Percentiles rank a stretch among this genome's conserved stretches.
phyloP scores from a whole-genome alignment of 2,113 vertebrate species.

The Vidua chalybeata region DNA sequence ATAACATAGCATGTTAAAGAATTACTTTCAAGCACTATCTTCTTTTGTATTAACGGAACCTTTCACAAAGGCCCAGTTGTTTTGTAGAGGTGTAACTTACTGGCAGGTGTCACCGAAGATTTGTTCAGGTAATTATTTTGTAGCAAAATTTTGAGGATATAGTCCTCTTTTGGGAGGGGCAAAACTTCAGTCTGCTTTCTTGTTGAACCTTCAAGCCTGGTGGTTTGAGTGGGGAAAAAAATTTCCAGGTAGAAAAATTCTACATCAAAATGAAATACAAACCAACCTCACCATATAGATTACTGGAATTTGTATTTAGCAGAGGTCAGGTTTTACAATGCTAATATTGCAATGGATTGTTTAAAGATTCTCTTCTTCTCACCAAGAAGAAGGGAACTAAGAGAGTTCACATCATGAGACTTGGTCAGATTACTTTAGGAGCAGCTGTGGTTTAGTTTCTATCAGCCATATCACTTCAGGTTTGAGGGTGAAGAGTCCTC shows the following conservation, averaged over 20 bases:
- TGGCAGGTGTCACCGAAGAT: background rate
- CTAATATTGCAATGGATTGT: background rate
- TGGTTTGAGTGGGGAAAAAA: background rate
- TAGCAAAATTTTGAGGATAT: background rate
- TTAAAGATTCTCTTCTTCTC: background rate
- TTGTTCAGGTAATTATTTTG: background rate
- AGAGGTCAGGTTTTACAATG: background rate
- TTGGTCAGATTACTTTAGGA: background rate
- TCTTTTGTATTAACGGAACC: background rate
- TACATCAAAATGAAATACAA: background rate
- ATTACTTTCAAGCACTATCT: background rate
- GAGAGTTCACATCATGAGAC: background rate
- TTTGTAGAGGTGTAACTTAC: background rate
- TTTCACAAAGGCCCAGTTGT: background rate
- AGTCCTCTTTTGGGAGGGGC: background rate
- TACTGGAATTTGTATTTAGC: background rate
- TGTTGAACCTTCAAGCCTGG: background rate
- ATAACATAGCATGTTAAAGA: background rate
- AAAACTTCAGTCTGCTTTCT: background rate
- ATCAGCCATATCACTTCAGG: background rate
- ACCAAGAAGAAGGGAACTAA: background rate
- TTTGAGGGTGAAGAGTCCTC: background rate
- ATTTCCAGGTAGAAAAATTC: background rate
- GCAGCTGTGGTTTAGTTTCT: background rate
- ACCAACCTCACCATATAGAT: rapidly evolving